Conservation (phyloP, 1,140 invertebrate genomes). For the Bombus huntii region DNA sequence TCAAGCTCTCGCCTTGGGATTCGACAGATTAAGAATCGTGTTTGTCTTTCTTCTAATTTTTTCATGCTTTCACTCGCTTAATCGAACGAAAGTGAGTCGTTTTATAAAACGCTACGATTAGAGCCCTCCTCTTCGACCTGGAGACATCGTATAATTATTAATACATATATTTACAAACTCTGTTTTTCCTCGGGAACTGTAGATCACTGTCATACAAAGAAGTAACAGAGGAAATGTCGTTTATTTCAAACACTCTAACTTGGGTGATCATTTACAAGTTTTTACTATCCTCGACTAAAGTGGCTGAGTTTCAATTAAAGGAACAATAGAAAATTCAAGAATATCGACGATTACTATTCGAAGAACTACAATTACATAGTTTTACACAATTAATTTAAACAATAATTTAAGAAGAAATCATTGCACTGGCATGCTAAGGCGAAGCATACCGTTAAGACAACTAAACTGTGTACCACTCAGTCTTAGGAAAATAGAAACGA, state of each 20-base stretch:
- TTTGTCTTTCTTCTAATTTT: background rate
- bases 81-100: conserved; percentile 35
- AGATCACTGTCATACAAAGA: conserved; percentile 31
- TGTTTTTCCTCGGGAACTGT: conserved; percentile 2
- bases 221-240: conserved; percentile 36
- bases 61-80: conserved; percentile 3
- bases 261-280: background rate
- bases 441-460: background rate
- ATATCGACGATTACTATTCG: background rate
- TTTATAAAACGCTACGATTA: conserved; percentile 36
- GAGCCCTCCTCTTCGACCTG: conserved; percentile 59
- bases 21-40: background rate
- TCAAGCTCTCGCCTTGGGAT: background rate
- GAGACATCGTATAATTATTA: conserved; percentile 47
- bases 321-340: background rate
- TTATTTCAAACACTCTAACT: background rate
- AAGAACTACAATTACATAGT: background rate
- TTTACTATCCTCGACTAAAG: background rate
- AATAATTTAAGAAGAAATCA: background rate
- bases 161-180: conserved; percentile 59
- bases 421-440: conserved; percentile 20
- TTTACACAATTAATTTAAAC: background rate
- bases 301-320: background rate
- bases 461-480: conserved; percentile 1
- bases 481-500: background rate